Evolutionary conservation across 2,113 vertebrate genomes (phyloP).

Genomic region (Sinosuthora webbiana): DNA sequence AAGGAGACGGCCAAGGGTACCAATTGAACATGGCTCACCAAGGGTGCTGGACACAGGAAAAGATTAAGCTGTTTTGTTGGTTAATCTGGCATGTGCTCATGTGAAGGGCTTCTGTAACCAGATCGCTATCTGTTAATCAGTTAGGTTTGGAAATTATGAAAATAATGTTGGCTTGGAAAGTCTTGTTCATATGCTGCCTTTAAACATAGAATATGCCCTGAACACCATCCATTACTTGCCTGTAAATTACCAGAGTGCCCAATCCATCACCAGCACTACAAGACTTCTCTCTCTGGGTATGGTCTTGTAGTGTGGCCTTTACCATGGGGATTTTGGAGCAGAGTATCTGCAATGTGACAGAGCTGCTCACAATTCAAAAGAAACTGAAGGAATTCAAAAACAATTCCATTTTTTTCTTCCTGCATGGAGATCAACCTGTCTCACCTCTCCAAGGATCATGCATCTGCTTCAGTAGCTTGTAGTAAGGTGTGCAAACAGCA

Average conservation of each 20-base stretch:
- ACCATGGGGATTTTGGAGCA: neutral
- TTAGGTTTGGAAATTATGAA: neutral
- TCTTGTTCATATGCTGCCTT: neutral
- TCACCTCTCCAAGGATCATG: neutral
- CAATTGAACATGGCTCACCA: constrained; percentile 69
- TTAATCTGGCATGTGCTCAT: neutral
- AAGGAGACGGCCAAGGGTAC: constrained; percentile 78
- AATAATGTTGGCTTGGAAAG: neutral
- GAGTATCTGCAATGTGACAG: neutral
- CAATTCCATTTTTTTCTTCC: neutral
- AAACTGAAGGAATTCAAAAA: neutral
- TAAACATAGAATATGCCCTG: neutral
- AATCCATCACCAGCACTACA: constrained; percentile 5
- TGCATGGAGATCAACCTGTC: neutral
- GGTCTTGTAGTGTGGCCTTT: constrained; percentile 3
- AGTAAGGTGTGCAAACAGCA: neutral
- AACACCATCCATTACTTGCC: constrained; percentile 4
- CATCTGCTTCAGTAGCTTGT: neutral
- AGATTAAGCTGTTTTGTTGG: neutral
- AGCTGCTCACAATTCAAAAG: neutral
- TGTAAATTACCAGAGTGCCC: neutral
- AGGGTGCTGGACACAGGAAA: neutral
- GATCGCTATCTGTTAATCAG: neutral
- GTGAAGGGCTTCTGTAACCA: neutral
- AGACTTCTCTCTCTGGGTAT: neutral